Conservation (phyloP, 2,888 invertebrate species). For the Magallana nippona region DNA sequence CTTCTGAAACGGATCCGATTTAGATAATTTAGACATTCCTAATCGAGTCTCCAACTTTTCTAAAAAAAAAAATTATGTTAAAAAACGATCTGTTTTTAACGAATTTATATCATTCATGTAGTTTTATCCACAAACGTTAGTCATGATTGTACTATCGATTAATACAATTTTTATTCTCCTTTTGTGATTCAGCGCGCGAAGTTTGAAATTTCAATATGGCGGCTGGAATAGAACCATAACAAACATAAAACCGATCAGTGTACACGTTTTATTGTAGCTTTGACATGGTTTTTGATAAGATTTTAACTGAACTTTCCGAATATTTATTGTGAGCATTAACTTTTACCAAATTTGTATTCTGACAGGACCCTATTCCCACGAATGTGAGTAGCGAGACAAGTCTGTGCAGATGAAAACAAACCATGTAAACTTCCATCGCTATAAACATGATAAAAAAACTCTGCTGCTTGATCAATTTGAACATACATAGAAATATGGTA, state of each 20-base stretch:
- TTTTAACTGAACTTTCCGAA: neutral
- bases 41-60: no score
- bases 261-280: neutral
- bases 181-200: neutral
- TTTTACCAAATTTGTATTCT: neutral
- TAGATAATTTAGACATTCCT: no score
- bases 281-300: neutral
- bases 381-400: constrained; percentile 2
- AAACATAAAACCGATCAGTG: neutral
- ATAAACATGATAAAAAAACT: neutral
- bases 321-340: neutral
- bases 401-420: constrained; percentile 29
- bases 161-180: no score
- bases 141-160: no score
- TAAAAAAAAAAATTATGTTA: no score
- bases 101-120: no score
- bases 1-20: no score
- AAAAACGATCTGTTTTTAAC: no score
- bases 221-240: neutral
- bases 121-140: no score
- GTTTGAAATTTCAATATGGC: constrained; percentile 27
- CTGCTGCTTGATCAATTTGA: neutral
- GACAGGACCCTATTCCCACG: neutral
- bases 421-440: neutral
- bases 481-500: no score